A percentile compares a stretch with the other conserved stretches of the same genome.
phyloP scores from a whole-genome alignment of 2,888 invertebrate species.

The Lasioglossum pauxillum region DNA sequence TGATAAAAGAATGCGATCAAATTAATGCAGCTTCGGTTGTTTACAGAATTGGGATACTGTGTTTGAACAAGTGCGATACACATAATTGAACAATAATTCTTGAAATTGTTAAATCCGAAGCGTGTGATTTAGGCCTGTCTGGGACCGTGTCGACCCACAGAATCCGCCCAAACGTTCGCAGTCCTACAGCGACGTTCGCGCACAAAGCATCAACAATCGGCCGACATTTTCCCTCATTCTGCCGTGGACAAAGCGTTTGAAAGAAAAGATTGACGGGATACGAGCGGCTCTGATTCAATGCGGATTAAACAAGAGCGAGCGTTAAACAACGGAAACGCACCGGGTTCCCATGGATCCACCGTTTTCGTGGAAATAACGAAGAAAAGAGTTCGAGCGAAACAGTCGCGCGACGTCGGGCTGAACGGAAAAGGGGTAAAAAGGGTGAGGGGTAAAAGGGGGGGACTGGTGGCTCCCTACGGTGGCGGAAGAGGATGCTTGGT shows the following conservation, averaged over 20 bases:
- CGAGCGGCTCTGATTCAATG: not conserved
- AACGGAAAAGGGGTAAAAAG: not conserved
- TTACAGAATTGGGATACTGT: not conserved
- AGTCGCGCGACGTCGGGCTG: slow-evolving; percentile 11
- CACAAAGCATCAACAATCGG: not conserved
- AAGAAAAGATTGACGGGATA: slow-evolving; percentile 1
- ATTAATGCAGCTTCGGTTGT: not conserved
- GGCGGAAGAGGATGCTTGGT: slow-evolving; percentile 45
- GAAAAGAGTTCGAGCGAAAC: slow-evolving; percentile 43
- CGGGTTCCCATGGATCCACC: not conserved
- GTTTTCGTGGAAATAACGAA: slow-evolving; percentile 24
- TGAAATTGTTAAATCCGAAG: no score
- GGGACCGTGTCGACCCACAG: not conserved
- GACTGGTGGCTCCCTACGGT: slow-evolving; percentile 17
- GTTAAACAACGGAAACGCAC: slow-evolving; percentile 5
- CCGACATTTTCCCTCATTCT: not conserved
- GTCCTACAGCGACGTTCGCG: not conserved
- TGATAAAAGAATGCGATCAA: no score
- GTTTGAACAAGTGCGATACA: not conserved
- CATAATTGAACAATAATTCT: no score
- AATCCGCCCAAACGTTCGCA: not conserved
- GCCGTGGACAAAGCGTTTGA: not conserved
- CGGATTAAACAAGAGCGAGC: not conserved
- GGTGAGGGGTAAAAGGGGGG: not conserved
- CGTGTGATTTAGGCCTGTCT: no score